Base-by-base conservation (phyloP, 1,140 invertebrate genomes). In the Panulirus ornatus region DNA sequence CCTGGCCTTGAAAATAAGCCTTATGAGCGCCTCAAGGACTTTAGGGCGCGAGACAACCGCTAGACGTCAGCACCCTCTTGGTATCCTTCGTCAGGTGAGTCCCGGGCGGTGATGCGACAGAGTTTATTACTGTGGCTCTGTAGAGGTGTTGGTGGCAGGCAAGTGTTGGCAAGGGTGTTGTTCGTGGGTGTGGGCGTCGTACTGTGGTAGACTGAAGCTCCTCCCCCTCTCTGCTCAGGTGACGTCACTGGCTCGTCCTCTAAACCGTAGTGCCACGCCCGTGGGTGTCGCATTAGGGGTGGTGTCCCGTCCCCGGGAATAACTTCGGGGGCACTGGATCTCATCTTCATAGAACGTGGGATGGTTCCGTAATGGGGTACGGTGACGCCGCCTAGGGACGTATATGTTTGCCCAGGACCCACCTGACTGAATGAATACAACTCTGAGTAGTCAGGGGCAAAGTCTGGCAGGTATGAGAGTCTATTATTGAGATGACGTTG, bases 31-130 rank as follows among this genome's bases (percentile, higher is more conserved):
- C 75, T 78, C 58, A 38, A n/a, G 30, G 73, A 40, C 38, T 42
- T 66, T 19, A 30, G 54, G 70, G 81, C 27, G 75, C 73, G 71
- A 8, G 42, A 19, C 27, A 2, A 11, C 6, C 36, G 75, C 87
- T 95, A 98, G 93, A 98, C 97, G 94, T 98, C 97, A 34, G 97
- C 98, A 16, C 97, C 97, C 94, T 98, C 97, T 93, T 98, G 97
- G 93, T 97, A 98, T 27, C 97, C 97, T 94, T 98, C 97, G 93
- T 98, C 97, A 27, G 97, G 97, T 0, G 97, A 97, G 93, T 97
- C 97, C 92, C 97, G 95, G 90, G 96, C 97, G 92, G 96, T 96
- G 90, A 91, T 90, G 34, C 90, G 91, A 58, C 22, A 89, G 58
- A 91, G 54, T 27, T 91, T 91, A 47, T 58, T 91, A 87, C 84